Evolutionary conservation across 2,797 vertebrate species (phyloP).

Genomic region (Ctenosaura bakeri): DNA sequence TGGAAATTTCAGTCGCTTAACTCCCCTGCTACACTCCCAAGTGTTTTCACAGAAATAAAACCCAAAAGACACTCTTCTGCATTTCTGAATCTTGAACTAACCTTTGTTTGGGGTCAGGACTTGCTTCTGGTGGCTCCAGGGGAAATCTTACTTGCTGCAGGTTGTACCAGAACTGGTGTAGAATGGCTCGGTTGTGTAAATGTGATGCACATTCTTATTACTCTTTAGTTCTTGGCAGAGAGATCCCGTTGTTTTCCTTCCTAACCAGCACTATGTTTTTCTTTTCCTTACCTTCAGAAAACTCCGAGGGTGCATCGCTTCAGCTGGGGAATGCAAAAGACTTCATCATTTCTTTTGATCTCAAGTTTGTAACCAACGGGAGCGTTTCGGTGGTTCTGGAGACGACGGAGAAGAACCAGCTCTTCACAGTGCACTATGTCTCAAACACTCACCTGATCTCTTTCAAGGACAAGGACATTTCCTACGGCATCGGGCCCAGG

Average conservation of each 20-base stretch:
- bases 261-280: constrained; percentile 32
- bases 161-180: not conserved
- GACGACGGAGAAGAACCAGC: constrained; percentile 92
- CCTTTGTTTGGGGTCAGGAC: not conserved
- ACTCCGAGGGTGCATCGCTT: constrained; percentile 91
- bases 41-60: not conserved
- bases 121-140: not conserved
- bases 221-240: not conserved
- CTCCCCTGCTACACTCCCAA: not conserved
- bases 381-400: constrained; percentile 93
- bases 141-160: not conserved
- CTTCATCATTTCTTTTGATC: constrained; percentile 95
- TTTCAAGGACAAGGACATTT: constrained; percentile 90
- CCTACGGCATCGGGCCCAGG: constrained; percentile 91
- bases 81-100: not conserved
- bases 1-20: not conserved
- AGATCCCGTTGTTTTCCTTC: not conserved
- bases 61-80: not conserved
- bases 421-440: constrained; percentile 92
- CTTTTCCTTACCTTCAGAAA: constrained; percentile 81
- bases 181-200: not conserved
- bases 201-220: not conserved
- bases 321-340: constrained; percentile 91
- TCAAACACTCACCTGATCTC: constrained; percentile 90
- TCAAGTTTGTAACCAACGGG: constrained; percentile 92